Conservation (phyloP, 2,797 vertebrate genomes). For the Allobates femoralis region DNA sequence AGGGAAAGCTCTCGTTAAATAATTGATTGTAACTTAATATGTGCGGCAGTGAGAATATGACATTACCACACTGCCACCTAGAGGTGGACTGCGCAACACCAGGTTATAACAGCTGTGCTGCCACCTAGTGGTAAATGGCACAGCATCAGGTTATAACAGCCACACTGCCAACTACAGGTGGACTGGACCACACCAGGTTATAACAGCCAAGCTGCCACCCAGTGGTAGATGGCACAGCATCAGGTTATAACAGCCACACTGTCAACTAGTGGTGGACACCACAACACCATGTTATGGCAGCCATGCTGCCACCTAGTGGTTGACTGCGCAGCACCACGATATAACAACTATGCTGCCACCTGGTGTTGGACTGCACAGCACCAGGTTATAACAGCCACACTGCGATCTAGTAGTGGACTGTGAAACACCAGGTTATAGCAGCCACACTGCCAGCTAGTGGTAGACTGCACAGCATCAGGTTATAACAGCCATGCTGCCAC, state of each 20-base stretch:
- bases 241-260: too few relatives aligned
- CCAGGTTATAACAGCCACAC: too few relatives aligned
- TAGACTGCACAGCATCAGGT: too few relatives aligned
- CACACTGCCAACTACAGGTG: conserved; percentile 13
- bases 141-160: too few relatives aligned
- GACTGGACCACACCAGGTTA: not conserved
- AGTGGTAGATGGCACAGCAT: too few relatives aligned
- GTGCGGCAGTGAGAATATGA: not conserved
- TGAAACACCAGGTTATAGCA: too few relatives aligned
- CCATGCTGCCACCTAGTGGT: conserved; percentile 29
- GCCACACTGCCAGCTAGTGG: too few relatives aligned
- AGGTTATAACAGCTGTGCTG: not conserved
- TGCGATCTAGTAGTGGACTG: too few relatives aligned
- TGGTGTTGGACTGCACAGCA: too few relatives aligned
- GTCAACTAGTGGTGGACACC: conserved; percentile 9
- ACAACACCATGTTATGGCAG: not conserved
- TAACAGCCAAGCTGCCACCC: not conserved
- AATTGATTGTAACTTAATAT: conserved; percentile 48
- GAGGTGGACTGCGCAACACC: not conserved
- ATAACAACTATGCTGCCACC: too few relatives aligned
- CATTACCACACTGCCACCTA: not conserved
- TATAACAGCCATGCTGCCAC: too few relatives aligned
- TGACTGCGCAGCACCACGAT: too few relatives aligned
- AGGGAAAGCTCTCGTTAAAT: conserved; percentile 46
- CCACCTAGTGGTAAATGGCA: conserved; percentile 26